Conservation (phyloP, 2,113 vertebrate species). For the Lycocorax pyrrhopterus region DNA sequence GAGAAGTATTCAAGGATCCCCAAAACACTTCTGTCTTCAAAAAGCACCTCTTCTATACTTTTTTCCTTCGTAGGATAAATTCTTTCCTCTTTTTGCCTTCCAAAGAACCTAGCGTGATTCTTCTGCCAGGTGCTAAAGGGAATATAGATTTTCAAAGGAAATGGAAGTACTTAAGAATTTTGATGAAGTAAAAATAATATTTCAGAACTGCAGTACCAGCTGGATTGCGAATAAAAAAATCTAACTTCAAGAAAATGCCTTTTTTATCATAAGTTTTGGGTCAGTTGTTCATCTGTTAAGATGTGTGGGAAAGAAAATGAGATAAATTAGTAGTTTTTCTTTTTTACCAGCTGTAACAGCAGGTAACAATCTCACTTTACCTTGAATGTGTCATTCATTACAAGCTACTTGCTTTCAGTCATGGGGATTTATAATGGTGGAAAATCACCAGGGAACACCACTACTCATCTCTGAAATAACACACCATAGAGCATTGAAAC, state of each 20-base stretch:
- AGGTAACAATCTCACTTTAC: constrained; percentile 38
- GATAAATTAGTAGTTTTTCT: constrained; percentile 16
- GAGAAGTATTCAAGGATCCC: background rate
- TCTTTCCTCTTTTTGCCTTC: background rate
- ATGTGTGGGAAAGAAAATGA: background rate
- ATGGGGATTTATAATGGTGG: background rate
- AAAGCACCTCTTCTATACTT: background rate
- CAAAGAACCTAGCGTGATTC: background rate
- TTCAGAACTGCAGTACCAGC: background rate
- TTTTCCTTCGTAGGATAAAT: background rate
- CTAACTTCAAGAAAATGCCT: background rate
- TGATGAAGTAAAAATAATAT: background rate
- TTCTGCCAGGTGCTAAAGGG: background rate
- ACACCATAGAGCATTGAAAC: background rate
- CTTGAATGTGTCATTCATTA: constrained; percentile 60
- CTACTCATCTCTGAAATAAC: background rate
- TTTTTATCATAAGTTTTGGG: background rate
- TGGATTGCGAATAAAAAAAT: background rate
- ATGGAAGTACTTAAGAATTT: background rate
- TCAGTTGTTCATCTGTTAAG: constrained; percentile 22
- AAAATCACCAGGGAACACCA: constrained; percentile 31
- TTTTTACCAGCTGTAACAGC: constrained; percentile 32
- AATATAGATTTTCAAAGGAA: background rate
- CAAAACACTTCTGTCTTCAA: background rate
- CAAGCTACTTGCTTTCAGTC: constrained; percentile 55